Conservation (phyloP, 1,140 invertebrate genomes). For the Drosophila fuyamai region DNA sequence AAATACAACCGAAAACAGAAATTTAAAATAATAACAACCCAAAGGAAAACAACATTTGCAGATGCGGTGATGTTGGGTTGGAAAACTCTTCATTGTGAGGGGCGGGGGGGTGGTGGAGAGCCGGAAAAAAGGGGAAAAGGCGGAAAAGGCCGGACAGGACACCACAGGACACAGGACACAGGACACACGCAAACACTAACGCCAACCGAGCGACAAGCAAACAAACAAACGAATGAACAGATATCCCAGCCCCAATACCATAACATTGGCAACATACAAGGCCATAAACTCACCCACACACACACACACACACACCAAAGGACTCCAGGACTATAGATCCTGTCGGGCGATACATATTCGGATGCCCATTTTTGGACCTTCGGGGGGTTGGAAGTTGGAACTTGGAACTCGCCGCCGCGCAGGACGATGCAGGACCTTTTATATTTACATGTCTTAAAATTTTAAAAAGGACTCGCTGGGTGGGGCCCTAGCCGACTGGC, state of each 20-base stretch:
- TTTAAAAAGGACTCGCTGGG: conserved; percentile 67
- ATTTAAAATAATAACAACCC: conserved; percentile 82
- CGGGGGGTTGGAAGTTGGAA: conserved; percentile 40
- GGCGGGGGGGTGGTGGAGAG: background rate
- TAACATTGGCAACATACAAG: conserved; percentile 53
- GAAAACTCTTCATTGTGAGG: conserved; percentile 2
- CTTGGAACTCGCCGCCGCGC: conserved; percentile 27
- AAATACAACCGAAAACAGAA: conserved; percentile 50
- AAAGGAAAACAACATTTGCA: conserved; percentile 83
- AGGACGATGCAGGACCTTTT: conserved; percentile 79
- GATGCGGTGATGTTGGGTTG: conserved; percentile 46
- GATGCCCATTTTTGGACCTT: conserved; percentile 64
- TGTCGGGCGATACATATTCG: conserved; percentile 68
- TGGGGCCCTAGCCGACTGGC: conserved; percentile 35
- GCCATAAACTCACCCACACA: conserved; percentile 51
- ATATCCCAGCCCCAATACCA: conserved; percentile 41
- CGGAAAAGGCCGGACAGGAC: conserved; percentile 68
- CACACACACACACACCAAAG: conserved; percentile 7
- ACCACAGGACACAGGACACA: conserved; percentile 24
- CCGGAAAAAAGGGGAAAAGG: conserved; percentile 5
- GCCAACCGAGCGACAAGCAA: conserved; percentile 9
- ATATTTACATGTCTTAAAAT: conserved; percentile 84
- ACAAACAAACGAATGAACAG: conserved; percentile 49
- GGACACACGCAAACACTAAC: conserved; percentile 28
- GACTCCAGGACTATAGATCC: conserved; percentile 54